Percentiles rank a stretch among this genome's conserved stretches.
These are phyloP conservation scores for Zapornia atra DNA, from an alignment of 2,113 vertebrate genomes.

Conservation along the genomic window DNA sequence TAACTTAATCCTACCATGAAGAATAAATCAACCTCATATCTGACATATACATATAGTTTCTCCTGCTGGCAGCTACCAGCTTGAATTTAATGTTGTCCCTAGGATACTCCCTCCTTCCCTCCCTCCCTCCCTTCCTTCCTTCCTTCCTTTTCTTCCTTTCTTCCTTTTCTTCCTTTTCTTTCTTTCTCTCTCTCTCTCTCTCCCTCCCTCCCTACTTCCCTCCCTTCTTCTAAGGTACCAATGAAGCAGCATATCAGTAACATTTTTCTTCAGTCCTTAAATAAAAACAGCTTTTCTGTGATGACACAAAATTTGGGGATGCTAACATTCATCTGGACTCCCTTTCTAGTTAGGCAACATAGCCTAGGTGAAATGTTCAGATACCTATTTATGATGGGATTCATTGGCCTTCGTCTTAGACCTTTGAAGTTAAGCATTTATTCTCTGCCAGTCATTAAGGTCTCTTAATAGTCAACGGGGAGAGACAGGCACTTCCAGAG, in stretches of 20 bases:
- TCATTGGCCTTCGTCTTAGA: neutral
- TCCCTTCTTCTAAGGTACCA: neutral
- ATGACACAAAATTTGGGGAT: neutral
- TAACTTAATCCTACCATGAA: neutral
- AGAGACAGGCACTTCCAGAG: slow-evolving; percentile 1
- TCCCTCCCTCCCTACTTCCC: neutral
- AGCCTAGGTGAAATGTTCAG: neutral
- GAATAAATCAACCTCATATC: neutral
- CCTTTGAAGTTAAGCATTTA: neutral
- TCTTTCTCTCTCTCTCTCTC: too few relatives aligned
- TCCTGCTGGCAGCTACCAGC: neutral
- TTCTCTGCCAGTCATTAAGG: neutral
- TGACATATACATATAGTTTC: neutral
- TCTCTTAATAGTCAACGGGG: neutral
- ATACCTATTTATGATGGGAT: neutral
- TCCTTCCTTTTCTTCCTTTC: too few relatives aligned
- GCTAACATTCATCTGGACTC: neutral
- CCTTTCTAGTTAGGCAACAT: neutral
- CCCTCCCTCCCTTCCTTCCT: neutral
- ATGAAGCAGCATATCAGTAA: neutral
- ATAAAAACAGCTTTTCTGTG: neutral
- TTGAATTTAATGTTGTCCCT: neutral
- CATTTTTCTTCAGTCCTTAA: neutral
- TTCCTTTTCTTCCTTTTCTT: too few relatives aligned
- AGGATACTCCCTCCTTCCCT: neutral